Evolutionary conservation across 1,140 invertebrate species (phyloP), one percentile per base, ranked within the genome.

Genomic region (Lepidotrigona ventralis): DNA sequence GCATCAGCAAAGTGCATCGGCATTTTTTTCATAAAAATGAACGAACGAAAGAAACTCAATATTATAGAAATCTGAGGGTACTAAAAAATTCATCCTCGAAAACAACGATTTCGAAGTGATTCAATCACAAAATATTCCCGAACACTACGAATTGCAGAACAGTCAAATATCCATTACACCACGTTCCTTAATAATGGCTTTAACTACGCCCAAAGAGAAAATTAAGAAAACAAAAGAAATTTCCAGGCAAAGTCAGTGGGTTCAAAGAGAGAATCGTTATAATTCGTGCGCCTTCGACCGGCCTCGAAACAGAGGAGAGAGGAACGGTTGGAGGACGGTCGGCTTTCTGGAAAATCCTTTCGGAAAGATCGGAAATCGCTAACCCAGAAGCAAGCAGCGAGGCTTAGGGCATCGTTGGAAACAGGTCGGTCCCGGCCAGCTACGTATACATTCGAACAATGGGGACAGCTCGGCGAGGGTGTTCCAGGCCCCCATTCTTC

Each of bases 371-470:
- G 17, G 29, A 77, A 72, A 83, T 85, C 58, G 53, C 29, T 33
- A 17, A 76, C 54, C 63, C 60, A 58, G 63, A 33, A 68, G 29
- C 46, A 26, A 79, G 51, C 70, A 29, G 46, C 46, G 54, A 21
- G 26, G 78, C 70, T 82, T 85, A 81, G 60, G 9, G 77, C 17
- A 56, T 26, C 39, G 68, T 54, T 26, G n/a, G 64, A 51, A 68
- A 78, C 73, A 66, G 33, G 53, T 60, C 85, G 11, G 53, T 70
- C 54, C 39, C 6, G 6, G 6, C 39, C 39, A 46, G 6, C 39
- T 8, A 46, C 39, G 39, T 46, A 46, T 8, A 46, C 39, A 46
- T 82, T 77, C 80, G 71, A 73, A 93, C 92, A 93, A 93, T 91
- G 90, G 81, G 76, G 77, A 70, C 58, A 46, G 77, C 87, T 46